Evolutionary conservation across 1,140 invertebrate genomes (phyloP).

Genomic region (Drosophila teissieri): DNA sequence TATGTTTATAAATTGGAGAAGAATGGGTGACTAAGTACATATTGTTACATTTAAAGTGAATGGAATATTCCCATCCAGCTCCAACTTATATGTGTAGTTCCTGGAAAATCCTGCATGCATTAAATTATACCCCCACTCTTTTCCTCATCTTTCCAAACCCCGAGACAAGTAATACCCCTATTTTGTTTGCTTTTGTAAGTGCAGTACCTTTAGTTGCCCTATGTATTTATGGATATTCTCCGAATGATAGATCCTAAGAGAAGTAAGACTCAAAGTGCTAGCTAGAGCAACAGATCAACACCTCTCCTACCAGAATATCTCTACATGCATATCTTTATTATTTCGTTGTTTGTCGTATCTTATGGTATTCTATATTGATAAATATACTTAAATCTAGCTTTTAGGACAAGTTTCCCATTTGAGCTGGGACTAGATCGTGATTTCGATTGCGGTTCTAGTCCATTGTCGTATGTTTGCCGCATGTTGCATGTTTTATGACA

Average conservation of each 20-base stretch:
- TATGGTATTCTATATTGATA: constrained; percentile 59
- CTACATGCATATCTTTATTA: constrained; percentile 52
- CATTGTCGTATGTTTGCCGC: constrained; percentile 56
- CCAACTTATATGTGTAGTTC: constrained; percentile 33
- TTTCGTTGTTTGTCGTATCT: constrained; percentile 69
- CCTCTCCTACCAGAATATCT: constrained; percentile 77
- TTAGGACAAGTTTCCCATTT: constrained; percentile 44
- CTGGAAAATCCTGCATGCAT: constrained; percentile 45
- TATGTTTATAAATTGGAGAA: constrained; percentile 16
- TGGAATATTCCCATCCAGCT: neutral
- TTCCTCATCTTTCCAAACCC: constrained; percentile 15
- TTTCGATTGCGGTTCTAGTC: constrained; percentile 50
- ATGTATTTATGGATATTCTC: constrained; percentile 41
- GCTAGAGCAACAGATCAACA: constrained; percentile 84
- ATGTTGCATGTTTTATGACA: constrained; percentile 74
- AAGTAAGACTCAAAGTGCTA: constrained; percentile 59
- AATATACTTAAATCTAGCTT: constrained; percentile 52
- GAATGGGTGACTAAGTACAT: neutral
- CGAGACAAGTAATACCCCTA: constrained; percentile 43
- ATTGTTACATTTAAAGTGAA: neutral
- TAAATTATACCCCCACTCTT: constrained; percentile 1
- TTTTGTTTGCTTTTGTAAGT: constrained; percentile 62
- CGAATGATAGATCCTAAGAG: constrained; percentile 62
- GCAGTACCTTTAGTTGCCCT: constrained; percentile 28
- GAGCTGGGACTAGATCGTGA: constrained; percentile 32